A percentile compares a stretch with the other conserved stretches of the same genome.
Conservation (phyloP, 2,113 vertebrate species). For the Bujurquina vittata region DNA sequence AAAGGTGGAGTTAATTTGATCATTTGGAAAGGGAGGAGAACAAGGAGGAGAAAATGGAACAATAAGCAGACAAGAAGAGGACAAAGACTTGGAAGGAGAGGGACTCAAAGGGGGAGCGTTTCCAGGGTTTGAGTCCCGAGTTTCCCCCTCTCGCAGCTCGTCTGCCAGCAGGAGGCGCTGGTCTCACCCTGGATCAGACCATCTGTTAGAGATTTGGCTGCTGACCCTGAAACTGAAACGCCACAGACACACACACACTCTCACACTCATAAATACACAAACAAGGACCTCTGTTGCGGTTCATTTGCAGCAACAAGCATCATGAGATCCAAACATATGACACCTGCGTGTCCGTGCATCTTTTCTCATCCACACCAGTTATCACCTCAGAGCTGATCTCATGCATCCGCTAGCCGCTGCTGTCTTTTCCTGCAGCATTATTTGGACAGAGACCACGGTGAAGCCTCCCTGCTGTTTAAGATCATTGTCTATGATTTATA, state of each 20-base stretch:
- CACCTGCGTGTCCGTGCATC: not conserved
- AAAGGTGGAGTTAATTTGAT: not conserved
- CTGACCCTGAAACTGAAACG: constrained; percentile 56
- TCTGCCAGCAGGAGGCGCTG: constrained; percentile 65
- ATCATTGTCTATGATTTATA: not conserved
- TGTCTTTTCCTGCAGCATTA: not conserved
- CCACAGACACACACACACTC: not conserved
- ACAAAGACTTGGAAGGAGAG: not conserved
- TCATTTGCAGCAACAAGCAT: constrained; percentile 20
- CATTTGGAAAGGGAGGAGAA: not conserved
- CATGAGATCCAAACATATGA: constrained; percentile 17
- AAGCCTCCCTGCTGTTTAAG: not conserved
- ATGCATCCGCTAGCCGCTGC: not conserved
- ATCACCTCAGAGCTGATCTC: not conserved
- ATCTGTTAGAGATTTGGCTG: constrained; percentile 63
- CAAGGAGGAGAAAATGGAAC: not conserved
- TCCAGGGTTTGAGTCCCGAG: constrained; percentile 7
- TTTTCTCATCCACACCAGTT: not conserved
- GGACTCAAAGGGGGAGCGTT: not conserved
- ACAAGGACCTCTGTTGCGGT: not conserved
- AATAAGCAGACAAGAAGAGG: not conserved
- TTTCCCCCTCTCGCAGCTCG: constrained; percentile 16
- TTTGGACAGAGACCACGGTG: not conserved
- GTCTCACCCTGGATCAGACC: constrained; percentile 47
- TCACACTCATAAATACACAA: constrained; percentile 20